These are phyloP conservation scores for Megalops atlanticus DNA, from an alignment of 2,113 vertebrate species.

Conservation along the genomic window DNA sequence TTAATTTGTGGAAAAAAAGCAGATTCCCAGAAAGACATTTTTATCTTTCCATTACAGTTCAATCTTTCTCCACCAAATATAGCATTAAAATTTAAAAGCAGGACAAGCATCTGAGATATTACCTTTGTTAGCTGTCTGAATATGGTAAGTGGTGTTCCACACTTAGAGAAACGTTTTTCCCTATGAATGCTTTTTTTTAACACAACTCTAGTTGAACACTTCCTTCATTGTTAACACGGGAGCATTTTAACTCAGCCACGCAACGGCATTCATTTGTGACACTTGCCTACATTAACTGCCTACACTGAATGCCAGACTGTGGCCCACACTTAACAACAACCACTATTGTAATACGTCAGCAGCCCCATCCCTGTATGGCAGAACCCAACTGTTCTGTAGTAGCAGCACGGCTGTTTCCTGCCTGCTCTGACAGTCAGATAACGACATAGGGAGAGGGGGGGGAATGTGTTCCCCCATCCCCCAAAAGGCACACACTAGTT, in stretches of 20 bases:
- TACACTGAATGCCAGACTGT: constrained; percentile 6
- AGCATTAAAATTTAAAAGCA: background rate
- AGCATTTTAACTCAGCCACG: background rate
- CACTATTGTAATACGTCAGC: constrained; percentile 32
- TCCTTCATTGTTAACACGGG: background rate
- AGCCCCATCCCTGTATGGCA: background rate
- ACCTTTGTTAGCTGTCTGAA: background rate
- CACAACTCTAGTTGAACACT: too few relatives aligned
- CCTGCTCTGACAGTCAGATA: constrained; percentile 7
- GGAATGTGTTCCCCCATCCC: background rate
- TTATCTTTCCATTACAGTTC: background rate
- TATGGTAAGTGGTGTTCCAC: background rate
- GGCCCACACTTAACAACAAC: constrained; percentile 27
- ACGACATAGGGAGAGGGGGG: constrained; percentile 19
- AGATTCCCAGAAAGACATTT: too few relatives aligned
- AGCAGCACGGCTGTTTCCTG: constrained; percentile 28
- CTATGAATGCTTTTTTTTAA: background rate
- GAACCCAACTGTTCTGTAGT: constrained; percentile 21
- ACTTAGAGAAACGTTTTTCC: background rate
- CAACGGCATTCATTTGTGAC: background rate
- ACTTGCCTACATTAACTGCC: background rate
- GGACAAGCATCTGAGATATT: background rate
- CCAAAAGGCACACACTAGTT: background rate
- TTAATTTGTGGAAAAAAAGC: background rate
- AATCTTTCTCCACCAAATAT: background rate